phyloP scores from a whole-genome alignment of 2,888 invertebrate species.

The Galeruca laticollis region DNA sequence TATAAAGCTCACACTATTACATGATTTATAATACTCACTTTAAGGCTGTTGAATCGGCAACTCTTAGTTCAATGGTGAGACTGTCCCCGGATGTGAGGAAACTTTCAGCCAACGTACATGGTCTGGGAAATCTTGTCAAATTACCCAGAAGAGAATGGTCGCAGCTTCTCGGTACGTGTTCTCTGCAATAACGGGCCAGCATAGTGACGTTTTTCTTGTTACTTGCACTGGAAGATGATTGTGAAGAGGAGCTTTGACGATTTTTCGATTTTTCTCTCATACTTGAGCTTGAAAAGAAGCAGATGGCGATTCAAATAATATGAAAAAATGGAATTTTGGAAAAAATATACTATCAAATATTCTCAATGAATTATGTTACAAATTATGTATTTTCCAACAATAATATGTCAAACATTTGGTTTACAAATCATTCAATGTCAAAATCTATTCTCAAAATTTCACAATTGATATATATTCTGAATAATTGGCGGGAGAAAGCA shows the following conservation, averaged over 20 bases:
- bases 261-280: constrained; percentile 58
- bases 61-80: constrained; percentile 82
- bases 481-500: no score
- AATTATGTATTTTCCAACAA: no score
- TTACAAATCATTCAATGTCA: no score
- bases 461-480: no score
- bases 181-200: constrained; percentile 85
- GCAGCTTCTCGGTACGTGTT: constrained; percentile 84
- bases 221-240: constrained; percentile 65
- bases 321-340: no score
- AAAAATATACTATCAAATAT: no score
- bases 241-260: constrained; percentile 42
- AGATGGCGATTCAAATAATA: background rate
- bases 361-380: no score
- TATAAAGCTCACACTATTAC: background rate
- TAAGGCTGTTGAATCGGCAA: constrained; percentile 86
- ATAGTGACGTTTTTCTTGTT: constrained; percentile 76
- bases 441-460: no score
- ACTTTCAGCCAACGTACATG: constrained; percentile 83
- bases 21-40: constrained; percentile 72
- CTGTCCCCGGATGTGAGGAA: constrained; percentile 86
- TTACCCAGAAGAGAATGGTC: constrained; percentile 82
- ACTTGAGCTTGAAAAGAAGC: constrained; percentile 55
- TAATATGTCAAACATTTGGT: no score
- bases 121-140: constrained; percentile 71